Evolutionary conservation across 2,888 invertebrate species (phyloP).

Genomic region (Heliothis peltigera): DNA sequence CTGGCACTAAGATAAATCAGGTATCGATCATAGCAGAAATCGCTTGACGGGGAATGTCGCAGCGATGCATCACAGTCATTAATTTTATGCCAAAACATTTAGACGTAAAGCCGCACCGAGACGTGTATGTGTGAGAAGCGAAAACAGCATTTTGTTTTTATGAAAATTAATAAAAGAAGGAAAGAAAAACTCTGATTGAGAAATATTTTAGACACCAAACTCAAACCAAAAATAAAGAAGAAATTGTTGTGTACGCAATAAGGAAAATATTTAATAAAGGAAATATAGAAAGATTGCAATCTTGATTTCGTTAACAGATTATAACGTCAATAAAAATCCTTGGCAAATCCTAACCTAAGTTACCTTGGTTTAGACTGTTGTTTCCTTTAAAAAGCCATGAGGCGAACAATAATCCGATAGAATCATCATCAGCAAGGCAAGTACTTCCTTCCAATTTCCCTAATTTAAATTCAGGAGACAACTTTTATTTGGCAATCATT

Average conservation of each 20-base stretch:
- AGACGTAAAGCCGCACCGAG: background rate
- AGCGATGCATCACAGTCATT: slow-evolving; percentile 20
- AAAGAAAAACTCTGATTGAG: background rate
- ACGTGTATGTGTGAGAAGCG: background rate
- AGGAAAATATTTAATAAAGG: background rate
- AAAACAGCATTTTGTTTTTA: background rate
- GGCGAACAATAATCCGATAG: slow-evolving; percentile 15
- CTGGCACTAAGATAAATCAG: slow-evolving; percentile 12
- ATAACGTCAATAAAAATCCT: slow-evolving; percentile 32
- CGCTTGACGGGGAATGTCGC: slow-evolving; percentile 17
- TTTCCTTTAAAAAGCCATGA: slow-evolving; percentile 31
- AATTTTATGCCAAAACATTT: slow-evolving; percentile 31
- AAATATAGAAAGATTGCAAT: background rate
- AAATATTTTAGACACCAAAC: background rate
- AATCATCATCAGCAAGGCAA: slow-evolving; percentile 20
- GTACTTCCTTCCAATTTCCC: slow-evolving; percentile 19
- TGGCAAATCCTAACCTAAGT: background rate
- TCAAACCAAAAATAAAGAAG: no score
- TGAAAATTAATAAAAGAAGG: background rate
- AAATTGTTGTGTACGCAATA: background rate
- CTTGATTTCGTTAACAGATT: background rate
- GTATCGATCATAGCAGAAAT: slow-evolving; percentile 22
- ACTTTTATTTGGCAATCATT: background rate
- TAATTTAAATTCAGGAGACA: slow-evolving; percentile 19
- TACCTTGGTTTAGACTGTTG: slow-evolving; percentile 9